These are phyloP conservation scores for Norana najaformis DNA, from an alignment of 2,888 invertebrate genomes.

Conservation along the genomic window DNA sequence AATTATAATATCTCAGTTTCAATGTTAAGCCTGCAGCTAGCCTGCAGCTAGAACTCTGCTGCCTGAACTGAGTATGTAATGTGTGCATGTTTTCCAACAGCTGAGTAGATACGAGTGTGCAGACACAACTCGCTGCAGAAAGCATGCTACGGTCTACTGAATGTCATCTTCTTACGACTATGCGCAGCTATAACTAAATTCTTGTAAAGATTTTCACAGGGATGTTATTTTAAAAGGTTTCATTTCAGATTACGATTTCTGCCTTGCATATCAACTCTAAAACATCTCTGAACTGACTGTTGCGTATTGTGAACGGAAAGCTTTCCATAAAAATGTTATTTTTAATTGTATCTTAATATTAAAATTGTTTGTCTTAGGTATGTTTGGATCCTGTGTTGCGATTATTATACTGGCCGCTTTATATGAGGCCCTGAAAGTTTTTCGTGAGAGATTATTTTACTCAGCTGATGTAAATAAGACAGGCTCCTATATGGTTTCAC, in stretches of 20 bases:
- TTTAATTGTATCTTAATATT: too few relatives aligned
- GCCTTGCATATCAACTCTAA: neutral
- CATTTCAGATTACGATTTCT: neutral
- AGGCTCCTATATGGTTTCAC: neutral
- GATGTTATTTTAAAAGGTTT: neutral
- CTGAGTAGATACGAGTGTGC: neutral
- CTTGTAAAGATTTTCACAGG: too few relatives aligned
- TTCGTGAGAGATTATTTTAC: constrained; percentile 63
- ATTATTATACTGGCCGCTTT: constrained; percentile 88
- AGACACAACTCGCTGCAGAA: neutral
- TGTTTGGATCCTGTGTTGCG: constrained; percentile 86
- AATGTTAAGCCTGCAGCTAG: neutral
- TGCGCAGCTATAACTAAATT: neutral
- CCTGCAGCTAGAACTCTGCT: too few relatives aligned
- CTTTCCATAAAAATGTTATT: too few relatives aligned
- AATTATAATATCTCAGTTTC: neutral
- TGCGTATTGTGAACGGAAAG: too few relatives aligned
- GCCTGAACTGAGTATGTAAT: neutral
- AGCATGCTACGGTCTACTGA: neutral
- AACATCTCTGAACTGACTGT: too few relatives aligned
- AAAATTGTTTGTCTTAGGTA: constrained; percentile 52
- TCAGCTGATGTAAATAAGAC: constrained; percentile 39
- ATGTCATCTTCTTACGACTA: neutral
- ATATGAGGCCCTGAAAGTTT: constrained; percentile 94
- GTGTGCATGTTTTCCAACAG: neutral